A percentile compares a stretch with the other conserved stretches of the same genome.
Evolutionary conservation across 2,113 vertebrate genomes (phyloP).

Genomic region (Astur gentilis): DNA sequence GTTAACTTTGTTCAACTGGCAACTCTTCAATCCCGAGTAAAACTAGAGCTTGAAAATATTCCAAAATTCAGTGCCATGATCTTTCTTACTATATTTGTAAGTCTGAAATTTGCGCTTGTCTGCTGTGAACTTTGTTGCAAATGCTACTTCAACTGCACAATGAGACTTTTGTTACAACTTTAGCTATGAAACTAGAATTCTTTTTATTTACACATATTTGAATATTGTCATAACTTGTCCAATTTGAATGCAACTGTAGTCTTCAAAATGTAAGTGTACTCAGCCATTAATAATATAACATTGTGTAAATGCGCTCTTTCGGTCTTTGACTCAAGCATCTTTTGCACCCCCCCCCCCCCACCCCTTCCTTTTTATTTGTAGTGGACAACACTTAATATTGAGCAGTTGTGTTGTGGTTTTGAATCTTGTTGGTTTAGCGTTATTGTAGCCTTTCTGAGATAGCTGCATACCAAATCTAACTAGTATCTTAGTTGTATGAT

Average conservation of each 20-base stretch:
- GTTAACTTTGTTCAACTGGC: constrained; percentile 16
- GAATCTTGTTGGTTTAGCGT: not conserved
- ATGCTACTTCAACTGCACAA: not conserved
- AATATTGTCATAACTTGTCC: not conserved
- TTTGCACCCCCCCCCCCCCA: not conserved
- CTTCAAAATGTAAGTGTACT: not conserved
- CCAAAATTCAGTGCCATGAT: not conserved
- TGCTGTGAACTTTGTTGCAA: not conserved
- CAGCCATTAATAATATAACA: not conserved
- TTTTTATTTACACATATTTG: not conserved
- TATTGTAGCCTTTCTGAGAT: not conserved
- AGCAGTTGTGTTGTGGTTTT: not conserved
- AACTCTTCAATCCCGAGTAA: constrained; percentile 13
- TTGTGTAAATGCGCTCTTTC: not conserved
- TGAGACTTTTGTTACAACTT: not conserved
- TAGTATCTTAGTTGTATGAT: not conserved
- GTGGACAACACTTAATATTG: not conserved
- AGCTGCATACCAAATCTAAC: constrained; percentile 10
- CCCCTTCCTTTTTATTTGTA: not conserved
- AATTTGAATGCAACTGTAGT: not conserved
- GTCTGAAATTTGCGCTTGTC: not conserved
- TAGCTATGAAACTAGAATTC: not conserved
- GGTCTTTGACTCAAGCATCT: not conserved
- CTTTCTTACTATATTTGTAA: fast-evolving
- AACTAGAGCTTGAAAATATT: constrained; percentile 14